Evolutionary conservation across 1,140 invertebrate genomes (phyloP).

Genomic region (Brachionus angularis): DNA sequence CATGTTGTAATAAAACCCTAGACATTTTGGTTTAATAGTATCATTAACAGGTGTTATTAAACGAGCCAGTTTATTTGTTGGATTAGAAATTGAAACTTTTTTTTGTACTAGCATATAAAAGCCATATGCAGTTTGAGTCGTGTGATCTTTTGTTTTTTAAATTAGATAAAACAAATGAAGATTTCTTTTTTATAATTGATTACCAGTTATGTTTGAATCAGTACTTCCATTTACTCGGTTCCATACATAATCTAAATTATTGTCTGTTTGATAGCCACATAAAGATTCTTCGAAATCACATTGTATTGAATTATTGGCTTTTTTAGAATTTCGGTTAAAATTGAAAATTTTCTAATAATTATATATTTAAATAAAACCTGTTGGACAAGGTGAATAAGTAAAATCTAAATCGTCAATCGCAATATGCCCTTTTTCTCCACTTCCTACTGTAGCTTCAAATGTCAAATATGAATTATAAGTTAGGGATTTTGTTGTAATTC

Average conservation of each 20-base stretch:
- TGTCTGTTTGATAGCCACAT: slow-evolving; percentile 8
- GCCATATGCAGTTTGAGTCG: not conserved
- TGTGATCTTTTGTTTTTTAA: too few relatives aligned
- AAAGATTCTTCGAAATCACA: slow-evolving; percentile 20
- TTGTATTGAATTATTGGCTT: not conserved
- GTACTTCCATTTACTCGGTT: not conserved
- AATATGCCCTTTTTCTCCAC: slow-evolving; percentile 22
- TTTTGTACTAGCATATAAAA: not conserved
- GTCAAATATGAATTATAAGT: not conserved
- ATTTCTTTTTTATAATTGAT: too few relatives aligned
- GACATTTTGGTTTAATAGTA: not conserved
- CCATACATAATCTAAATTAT: not conserved
- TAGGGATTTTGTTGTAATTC: slow-evolving; percentile 10
- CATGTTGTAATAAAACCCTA: slow-evolving; percentile 45
- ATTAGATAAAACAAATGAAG: too few relatives aligned
- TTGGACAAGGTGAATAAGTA: slow-evolving; percentile 43
- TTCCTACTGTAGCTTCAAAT: slow-evolving; percentile 13
- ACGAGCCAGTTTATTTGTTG: slow-evolving; percentile 21
- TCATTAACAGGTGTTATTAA: not conserved
- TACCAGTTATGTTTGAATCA: not conserved
- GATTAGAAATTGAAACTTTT: not conserved
- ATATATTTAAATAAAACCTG: too few relatives aligned
- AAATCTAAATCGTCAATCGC: slow-evolving; percentile 1
- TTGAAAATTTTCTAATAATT: too few relatives aligned
- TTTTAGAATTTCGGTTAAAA: too few relatives aligned